Percentiles rank a stretch among this genome's conserved stretches.
phyloP scores from a whole-genome alignment of 2,888 invertebrate species.

The Tetropium fuscum region DNA sequence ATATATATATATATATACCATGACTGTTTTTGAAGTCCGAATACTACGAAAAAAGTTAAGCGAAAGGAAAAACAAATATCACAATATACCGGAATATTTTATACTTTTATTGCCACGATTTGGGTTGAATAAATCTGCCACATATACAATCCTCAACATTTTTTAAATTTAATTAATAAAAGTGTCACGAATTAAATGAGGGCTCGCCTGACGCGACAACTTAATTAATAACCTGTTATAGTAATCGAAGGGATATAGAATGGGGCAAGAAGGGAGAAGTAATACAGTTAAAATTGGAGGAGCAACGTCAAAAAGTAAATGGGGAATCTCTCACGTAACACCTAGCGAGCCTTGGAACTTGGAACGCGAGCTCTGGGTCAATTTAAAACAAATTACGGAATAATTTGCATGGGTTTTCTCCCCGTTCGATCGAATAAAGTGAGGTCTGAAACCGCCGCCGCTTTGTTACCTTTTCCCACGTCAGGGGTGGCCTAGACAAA shows the following conservation, averaged over 20 bases:
- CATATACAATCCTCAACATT: not conserved
- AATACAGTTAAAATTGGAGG: slow-evolving; percentile 28
- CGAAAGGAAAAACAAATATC: no score
- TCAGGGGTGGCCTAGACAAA: slow-evolving; percentile 2
- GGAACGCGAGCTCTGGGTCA: slow-evolving; percentile 31
- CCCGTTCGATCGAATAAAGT: slow-evolving; percentile 29
- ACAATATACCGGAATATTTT: no score
- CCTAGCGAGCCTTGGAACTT: slow-evolving; percentile 15
- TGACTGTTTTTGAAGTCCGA: no score
- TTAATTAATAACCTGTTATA: slow-evolving; percentile 29
- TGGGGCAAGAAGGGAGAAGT: slow-evolving; percentile 21
- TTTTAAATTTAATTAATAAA: slow-evolving; percentile 21
- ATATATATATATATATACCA: no score
- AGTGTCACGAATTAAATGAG: slow-evolving; percentile 14
- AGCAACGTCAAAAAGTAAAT: slow-evolving; percentile 28
- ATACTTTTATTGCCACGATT: no score
- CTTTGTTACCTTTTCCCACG: slow-evolving; percentile 17
- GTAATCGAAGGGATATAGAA: slow-evolving; percentile 25
- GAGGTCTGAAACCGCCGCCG: slow-evolving; percentile 25
- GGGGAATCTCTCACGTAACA: slow-evolving; percentile 21
- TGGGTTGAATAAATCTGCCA: no score
- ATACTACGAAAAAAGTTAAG: no score
- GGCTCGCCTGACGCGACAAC: slow-evolving; percentile 22
- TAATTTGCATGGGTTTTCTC: slow-evolving; percentile 37
- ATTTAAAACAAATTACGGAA: slow-evolving; percentile 44